A percentile compares a stretch with the other conserved stretches of the same genome.
Conservation (phyloP, 1,140 invertebrate genomes). For the Zaprionus davidi region DNA sequence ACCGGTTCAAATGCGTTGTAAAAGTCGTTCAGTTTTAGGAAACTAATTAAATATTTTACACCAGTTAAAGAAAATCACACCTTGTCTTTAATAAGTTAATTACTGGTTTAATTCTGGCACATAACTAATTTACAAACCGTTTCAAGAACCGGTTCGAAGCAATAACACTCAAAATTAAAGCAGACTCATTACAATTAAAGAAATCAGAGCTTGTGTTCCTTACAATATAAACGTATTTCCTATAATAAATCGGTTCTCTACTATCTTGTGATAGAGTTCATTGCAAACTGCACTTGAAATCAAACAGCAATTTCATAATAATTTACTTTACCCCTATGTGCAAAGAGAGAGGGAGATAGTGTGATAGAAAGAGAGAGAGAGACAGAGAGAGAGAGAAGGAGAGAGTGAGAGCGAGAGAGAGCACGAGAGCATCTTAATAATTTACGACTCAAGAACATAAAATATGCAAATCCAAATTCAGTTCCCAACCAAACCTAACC, state of each 20-base stretch:
- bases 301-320: background rate
- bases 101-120: too few relatives aligned
- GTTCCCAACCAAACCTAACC: background rate
- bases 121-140: background rate
- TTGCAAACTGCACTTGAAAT: background rate
- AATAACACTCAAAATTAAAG: background rate
- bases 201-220: background rate
- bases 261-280: background rate
- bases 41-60: too few relatives aligned
- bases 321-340: background rate
- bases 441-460: slow-evolving; percentile 12
- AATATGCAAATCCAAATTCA: slow-evolving; percentile 34
- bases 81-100: background rate
- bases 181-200: background rate
- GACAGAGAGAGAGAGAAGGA: background rate
- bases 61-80: background rate
- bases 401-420: background rate
- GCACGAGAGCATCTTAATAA: background rate
- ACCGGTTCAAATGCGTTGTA: background rate
- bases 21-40: too few relatives aligned
- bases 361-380: background rate
- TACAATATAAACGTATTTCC: too few relatives aligned
- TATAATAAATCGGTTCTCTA: background rate
- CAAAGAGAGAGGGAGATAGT: too few relatives aligned
- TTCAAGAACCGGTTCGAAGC: background rate